A percentile compares a stretch with the other conserved stretches of the same genome.
phyloP scores from a whole-genome alignment of 1,140 invertebrate genomes.

The Archivesica marissinica region DNA sequence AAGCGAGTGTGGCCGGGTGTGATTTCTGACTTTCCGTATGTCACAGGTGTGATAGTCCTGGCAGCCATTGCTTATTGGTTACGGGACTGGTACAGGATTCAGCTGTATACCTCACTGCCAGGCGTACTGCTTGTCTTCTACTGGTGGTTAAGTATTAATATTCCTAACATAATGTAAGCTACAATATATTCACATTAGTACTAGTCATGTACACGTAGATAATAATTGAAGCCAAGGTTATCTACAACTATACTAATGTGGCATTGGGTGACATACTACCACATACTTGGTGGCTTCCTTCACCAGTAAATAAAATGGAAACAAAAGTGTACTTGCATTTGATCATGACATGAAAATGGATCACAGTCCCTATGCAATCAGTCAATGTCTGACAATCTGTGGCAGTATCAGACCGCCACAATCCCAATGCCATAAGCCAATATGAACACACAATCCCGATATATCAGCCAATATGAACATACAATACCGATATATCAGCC shows the following conservation, averaged over 20 bases:
- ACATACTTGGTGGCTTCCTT: too few relatives aligned
- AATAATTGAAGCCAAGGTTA: neutral
- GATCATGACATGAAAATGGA: too few relatives aligned
- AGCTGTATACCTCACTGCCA: conserved; percentile 90
- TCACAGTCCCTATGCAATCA: too few relatives aligned
- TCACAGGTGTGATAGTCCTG: conserved; percentile 88
- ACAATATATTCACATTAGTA: neutral
- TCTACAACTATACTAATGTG: neutral
- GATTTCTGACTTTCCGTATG: conserved; percentile 89
- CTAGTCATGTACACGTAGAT: neutral
- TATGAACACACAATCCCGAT: too few relatives aligned
- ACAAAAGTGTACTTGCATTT: neutral
- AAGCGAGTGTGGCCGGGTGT: conserved; percentile 89
- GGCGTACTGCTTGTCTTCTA: conserved; percentile 88
- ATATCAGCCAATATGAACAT: too few relatives aligned
- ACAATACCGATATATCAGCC: too few relatives aligned
- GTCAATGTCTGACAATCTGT: too few relatives aligned
- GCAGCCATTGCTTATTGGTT: conserved; percentile 88
- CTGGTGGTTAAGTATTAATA: conserved; percentile 69
- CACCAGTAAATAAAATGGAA: too few relatives aligned
- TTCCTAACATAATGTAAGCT: neutral
- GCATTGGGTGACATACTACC: neutral
- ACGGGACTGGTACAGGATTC: conserved; percentile 89
- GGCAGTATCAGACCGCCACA: too few relatives aligned
- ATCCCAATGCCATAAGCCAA: too few relatives aligned